Evolutionary conservation across 2,888 invertebrate species (phyloP).

Genomic region (Cosmorhoe ocellata): DNA sequence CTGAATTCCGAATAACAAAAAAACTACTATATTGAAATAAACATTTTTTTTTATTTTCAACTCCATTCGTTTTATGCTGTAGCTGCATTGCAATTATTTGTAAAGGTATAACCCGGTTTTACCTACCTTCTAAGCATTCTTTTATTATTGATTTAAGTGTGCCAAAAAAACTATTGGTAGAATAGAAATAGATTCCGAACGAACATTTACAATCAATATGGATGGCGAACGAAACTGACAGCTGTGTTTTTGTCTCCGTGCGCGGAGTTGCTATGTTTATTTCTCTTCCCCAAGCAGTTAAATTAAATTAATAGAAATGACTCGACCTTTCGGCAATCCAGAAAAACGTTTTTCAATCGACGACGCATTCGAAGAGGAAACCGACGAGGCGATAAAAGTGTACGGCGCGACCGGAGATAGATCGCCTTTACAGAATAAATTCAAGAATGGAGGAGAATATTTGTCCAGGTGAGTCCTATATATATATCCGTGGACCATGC

Average conservation of each 20-base stretch:
- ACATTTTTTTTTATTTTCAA: too few relatives aligned
- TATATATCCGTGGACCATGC: too few relatives aligned
- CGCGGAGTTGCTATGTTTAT: constrained; percentile 66
- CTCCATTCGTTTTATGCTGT: too few relatives aligned
- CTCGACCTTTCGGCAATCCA: constrained; percentile 73
- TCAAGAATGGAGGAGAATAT: constrained; percentile 71
- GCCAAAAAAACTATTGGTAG: too few relatives aligned
- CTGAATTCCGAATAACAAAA: too few relatives aligned
- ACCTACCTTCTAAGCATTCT: too few relatives aligned
- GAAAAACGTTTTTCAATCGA: constrained; percentile 91
- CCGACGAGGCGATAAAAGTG: constrained; percentile 91
- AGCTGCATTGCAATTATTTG: too few relatives aligned
- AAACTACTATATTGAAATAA: too few relatives aligned
- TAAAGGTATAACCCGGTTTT: too few relatives aligned
- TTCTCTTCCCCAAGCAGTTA: constrained; percentile 57
- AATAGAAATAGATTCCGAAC: constrained; percentile 22
- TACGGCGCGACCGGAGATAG: constrained; percentile 90
- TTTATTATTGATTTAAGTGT: too few relatives aligned
- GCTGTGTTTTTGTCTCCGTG: constrained; percentile 64
- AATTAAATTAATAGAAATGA: constrained; percentile 65
- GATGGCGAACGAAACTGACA: constrained; percentile 75
- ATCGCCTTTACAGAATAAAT: constrained; percentile 84
- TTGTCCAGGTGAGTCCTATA: constrained; percentile 51
- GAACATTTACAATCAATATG: constrained; percentile 41
- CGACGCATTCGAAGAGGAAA: constrained; percentile 93